Percentiles rank a stretch among this genome's conserved stretches.
Evolutionary conservation across 1,140 invertebrate species (phyloP).

Genomic region (Steinernema feltiae): DNA sequence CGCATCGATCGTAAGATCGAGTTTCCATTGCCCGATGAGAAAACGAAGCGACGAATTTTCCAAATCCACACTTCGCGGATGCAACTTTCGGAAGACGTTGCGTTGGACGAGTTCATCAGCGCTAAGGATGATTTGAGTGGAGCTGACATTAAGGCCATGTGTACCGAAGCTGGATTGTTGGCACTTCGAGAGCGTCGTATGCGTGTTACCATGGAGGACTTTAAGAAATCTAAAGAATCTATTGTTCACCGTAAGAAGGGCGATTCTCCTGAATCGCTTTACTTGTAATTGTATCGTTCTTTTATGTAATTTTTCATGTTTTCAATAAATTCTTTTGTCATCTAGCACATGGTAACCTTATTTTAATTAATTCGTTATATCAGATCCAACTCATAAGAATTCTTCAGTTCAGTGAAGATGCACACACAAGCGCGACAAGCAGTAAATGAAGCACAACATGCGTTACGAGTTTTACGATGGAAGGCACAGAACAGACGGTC

Average conservation of each 20-base stretch:
- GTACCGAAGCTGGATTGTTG: conserved; percentile 96
- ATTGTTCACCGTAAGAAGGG: conserved; percentile 98
- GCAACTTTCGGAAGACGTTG: conserved; percentile 94
- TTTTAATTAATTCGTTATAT: background rate
- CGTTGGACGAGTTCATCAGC: conserved; percentile 94
- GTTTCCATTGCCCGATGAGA: conserved; percentile 97
- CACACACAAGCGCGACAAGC: background rate
- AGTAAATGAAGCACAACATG: background rate
- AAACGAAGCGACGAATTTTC: conserved; percentile 95
- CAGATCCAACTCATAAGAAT: background rate
- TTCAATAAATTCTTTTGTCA: no score
- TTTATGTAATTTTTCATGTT: no score
- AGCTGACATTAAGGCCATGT: conserved; percentile 91
- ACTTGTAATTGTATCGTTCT: conserved; percentile 70
- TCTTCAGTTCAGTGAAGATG: background rate
- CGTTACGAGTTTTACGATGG: background rate
- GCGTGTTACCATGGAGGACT: conserved; percentile 99
- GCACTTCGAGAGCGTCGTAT: conserved; percentile 91
- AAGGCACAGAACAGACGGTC: conserved; percentile 40
- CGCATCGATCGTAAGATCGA: conserved; percentile 99
- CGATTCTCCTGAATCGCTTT: conserved; percentile 95
- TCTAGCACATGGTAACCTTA: no score
- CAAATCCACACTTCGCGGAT: conserved; percentile 95
- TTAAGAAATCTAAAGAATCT: conserved; percentile 98
- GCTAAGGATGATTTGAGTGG: conserved; percentile 98